Evolutionary conservation across 2,797 vertebrate genomes (phyloP).

Genomic region (Todus mexicanus): DNA sequence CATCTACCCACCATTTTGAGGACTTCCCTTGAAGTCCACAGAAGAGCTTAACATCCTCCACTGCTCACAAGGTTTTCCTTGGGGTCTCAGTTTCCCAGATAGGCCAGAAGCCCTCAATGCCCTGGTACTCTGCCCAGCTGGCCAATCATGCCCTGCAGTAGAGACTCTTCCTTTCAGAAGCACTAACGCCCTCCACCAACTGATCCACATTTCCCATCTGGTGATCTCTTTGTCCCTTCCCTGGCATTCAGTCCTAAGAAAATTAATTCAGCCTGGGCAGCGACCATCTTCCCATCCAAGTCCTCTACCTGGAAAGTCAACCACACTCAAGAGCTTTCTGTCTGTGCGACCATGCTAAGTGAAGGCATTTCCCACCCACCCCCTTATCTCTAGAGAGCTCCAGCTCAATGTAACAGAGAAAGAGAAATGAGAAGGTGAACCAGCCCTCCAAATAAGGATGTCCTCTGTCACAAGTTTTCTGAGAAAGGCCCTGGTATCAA

Average conservation of each 20-base stretch:
- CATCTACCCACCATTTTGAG: neutral
- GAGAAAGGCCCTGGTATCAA: neutral
- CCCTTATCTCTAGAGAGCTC: neutral
- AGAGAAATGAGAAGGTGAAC: neutral
- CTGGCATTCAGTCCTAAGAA: neutral
- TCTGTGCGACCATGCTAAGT: accelerated
- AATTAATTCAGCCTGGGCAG: neutral
- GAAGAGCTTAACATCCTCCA: no score
- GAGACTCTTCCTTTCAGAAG: neutral
- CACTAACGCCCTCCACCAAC: neutral
- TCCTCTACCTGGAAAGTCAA: neutral
- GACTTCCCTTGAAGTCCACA: neutral
- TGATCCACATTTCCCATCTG: neutral
- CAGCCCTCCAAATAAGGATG: neutral
- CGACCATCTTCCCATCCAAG: neutral
- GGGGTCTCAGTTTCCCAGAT: neutral
- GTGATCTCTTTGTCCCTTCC: neutral
- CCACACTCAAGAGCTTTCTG: neutral
- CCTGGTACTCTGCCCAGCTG: neutral
- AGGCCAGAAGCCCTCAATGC: neutral
- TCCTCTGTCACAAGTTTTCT: neutral
- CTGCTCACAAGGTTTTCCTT: neutral
- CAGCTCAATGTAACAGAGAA: neutral
- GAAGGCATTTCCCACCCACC: neutral
- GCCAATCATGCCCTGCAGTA: neutral